These are phyloP conservation scores for Troides aeacus DNA, from an alignment of 2,888 invertebrate species.

Conservation along the genomic window DNA sequence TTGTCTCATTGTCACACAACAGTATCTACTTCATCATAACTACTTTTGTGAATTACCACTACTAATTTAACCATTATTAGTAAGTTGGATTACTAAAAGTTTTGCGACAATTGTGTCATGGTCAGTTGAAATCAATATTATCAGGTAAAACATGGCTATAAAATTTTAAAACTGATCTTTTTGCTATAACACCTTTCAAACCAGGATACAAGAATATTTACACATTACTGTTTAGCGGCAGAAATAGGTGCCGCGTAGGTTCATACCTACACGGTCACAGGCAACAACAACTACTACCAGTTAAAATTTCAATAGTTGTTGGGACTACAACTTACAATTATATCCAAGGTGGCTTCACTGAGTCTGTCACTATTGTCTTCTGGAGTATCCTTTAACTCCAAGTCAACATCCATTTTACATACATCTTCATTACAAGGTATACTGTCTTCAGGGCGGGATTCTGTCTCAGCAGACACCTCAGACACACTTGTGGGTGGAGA, in stretches of 20 bases:
- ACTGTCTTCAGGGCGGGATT: constrained; percentile 35
- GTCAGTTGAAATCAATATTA: no score
- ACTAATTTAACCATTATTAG: no score
- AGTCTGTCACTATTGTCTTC: constrained; percentile 29
- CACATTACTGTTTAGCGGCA: no score
- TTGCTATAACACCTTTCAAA: no score
- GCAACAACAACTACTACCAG: not conserved
- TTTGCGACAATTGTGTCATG: no score
- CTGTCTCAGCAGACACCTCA: constrained; percentile 56
- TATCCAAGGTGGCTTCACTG: constrained; percentile 23
- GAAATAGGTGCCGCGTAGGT: no score
- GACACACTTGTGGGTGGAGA: constrained; percentile 64
- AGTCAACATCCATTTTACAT: constrained; percentile 28
- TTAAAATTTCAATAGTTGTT: not conserved
- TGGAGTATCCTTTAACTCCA: constrained; percentile 21
- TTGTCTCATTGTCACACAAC: no score
- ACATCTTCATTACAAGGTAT: constrained; percentile 22
- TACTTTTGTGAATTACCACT: not conserved
- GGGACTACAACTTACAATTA: constrained; percentile 13
- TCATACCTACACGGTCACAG: no score
- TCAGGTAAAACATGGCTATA: no score
- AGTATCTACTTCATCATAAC: not conserved
- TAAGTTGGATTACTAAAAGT: no score
- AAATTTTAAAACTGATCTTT: no score
- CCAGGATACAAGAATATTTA: no score